These are phyloP conservation scores for Brachionus paranguensis DNA, from an alignment of 1,140 invertebrate species.

Conservation along the genomic window DNA sequence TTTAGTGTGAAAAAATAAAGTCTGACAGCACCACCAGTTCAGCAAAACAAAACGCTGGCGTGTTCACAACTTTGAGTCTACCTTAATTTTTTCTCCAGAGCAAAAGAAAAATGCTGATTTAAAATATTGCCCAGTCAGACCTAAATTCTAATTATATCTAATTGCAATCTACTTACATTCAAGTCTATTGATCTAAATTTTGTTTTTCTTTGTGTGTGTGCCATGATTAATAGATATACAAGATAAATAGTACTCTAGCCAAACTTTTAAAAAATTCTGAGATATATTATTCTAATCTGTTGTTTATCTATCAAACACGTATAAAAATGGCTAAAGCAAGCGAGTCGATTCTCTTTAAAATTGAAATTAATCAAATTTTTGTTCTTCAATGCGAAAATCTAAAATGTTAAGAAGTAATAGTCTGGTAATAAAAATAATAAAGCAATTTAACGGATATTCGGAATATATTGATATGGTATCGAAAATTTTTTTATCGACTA, in stretches of 20 bases:
- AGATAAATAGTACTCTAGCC: constrained; percentile 17
- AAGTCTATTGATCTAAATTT: constrained; percentile 6
- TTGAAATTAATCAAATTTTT: constrained; percentile 27
- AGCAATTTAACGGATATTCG: neutral
- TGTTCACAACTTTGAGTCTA: neutral
- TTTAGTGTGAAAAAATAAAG: neutral
- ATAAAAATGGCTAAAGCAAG: neutral
- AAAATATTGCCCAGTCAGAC: neutral
- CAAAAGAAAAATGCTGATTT: neutral
- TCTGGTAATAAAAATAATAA: constrained; percentile 25
- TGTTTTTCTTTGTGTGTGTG: neutral
- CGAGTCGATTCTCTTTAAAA: neutral
- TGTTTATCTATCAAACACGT: constrained; percentile 35
- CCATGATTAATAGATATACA: neutral
- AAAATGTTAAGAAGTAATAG: constrained; percentile 29
- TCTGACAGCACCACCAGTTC: neutral
- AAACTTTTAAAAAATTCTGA: neutral
- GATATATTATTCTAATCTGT: constrained; percentile 33
- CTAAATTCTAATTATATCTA: constrained; percentile 30
- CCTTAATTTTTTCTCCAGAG: constrained; percentile 9
- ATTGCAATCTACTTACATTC: constrained; percentile 3
- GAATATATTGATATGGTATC: neutral
- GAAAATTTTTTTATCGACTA: neutral
- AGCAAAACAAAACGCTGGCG: neutral
- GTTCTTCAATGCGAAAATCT: neutral